Percentiles rank a stretch among this genome's conserved stretches.
phyloP scores from a whole-genome alignment of 2,113 vertebrate genomes.

The Centropus bengalensis region DNA sequence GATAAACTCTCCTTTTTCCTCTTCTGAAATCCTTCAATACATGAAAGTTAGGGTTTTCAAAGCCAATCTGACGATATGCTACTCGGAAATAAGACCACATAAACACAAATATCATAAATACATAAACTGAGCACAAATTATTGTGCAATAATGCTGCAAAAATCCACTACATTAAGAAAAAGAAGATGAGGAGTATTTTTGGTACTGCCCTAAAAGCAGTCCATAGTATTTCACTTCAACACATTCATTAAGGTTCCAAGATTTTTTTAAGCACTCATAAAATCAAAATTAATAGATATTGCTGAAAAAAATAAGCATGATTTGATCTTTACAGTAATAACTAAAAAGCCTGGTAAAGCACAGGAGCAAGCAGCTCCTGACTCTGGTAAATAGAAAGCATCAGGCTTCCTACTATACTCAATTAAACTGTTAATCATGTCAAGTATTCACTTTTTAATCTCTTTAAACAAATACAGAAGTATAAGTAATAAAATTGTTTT shows the following conservation, averaged over 20 bases:
- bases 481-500: constrained; percentile 28
- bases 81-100: not conserved
- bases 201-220: not conserved
- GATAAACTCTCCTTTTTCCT: not conserved
- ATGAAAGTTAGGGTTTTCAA: not conserved
- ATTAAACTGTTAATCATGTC: constrained; percentile 31
- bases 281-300: not conserved
- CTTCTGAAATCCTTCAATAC: not conserved
- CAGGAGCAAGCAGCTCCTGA: not conserved
- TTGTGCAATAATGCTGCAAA: not conserved
- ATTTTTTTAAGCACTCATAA: not conserved
- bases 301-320: not conserved
- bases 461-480: not conserved
- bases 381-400: not conserved
- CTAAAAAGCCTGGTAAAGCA: not conserved
- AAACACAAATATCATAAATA: not conserved
- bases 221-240: not conserved
- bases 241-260: not conserved
- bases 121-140: not conserved
- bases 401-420: not conserved
- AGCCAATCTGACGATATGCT: not conserved
- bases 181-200: not conserved
- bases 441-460: not conserved
- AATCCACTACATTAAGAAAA: not conserved
- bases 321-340: not conserved